These are phyloP conservation scores for Myotis yumanensis DNA, from an alignment of 2,113 vertebrate genomes.

Conservation along the genomic window DNA sequence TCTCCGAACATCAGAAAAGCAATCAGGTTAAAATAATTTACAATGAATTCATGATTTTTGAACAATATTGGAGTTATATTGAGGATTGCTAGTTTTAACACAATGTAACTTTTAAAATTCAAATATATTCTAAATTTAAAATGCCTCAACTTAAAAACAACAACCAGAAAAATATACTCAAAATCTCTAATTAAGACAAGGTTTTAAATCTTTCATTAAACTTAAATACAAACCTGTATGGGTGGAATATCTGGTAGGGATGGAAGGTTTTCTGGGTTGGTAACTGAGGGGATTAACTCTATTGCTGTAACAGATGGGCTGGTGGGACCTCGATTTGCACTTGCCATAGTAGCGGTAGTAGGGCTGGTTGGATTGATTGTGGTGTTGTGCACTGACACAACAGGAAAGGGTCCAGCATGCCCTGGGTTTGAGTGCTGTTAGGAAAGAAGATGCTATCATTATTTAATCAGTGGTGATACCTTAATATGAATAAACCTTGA, in stretches of 20 bases:
- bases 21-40: neutral
- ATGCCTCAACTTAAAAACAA: neutral
- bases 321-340: slow-evolving; percentile 93
- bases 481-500: neutral
- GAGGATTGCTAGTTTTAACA: neutral
- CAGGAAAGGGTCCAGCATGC: slow-evolving; percentile 96
- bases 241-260: slow-evolving; percentile 97
- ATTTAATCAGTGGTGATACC: neutral
- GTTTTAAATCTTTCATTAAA: slow-evolving; percentile 19
- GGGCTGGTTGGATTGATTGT: slow-evolving; percentile 97
- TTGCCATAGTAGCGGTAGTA: slow-evolving; percentile 96
- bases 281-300: slow-evolving; percentile 97
- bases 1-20: neutral
- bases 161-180: slow-evolving; percentile 5
- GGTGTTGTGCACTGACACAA: slow-evolving; percentile 95
- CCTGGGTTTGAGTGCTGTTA: slow-evolving; percentile 97
- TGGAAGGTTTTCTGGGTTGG: slow-evolving; percentile 98
- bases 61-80: neutral
- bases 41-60: neutral
- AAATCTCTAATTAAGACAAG: neutral
- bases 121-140: neutral
- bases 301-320: slow-evolving; percentile 94
- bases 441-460: slow-evolving; percentile 65
- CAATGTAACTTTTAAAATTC: neutral
- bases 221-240: slow-evolving; percentile 91